Evolutionary conservation across 2,113 vertebrate species (phyloP).

Genomic region (Neolamprologus modestus): DNA sequence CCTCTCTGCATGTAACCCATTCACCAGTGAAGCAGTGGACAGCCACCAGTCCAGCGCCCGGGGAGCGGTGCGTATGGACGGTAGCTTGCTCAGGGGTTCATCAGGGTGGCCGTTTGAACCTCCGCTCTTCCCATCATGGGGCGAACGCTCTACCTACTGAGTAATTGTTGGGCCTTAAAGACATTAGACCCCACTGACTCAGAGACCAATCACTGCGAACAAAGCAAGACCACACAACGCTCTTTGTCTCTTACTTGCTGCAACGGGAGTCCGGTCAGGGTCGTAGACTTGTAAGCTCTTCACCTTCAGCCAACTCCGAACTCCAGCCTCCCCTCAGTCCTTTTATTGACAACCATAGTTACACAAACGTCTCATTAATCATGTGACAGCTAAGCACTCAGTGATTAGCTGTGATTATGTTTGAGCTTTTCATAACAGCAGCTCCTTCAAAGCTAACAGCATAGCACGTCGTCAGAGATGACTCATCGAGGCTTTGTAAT

Average conservation of each 20-base stretch:
- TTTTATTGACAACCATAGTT: background rate
- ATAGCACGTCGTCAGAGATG: background rate
- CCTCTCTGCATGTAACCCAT: background rate
- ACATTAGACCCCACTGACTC: background rate
- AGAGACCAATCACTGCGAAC: background rate
- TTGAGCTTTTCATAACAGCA: background rate
- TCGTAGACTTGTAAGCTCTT: background rate
- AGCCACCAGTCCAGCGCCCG: background rate
- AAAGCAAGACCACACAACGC: background rate
- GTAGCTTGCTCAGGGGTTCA: background rate
- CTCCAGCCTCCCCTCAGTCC: background rate
- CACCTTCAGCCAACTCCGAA: background rate
- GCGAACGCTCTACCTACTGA: background rate
- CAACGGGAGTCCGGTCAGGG: background rate
- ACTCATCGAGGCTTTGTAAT: background rate
- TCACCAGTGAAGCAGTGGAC: background rate
- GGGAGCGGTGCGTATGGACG: background rate
- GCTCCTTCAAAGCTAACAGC: background rate
- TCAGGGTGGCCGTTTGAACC: background rate
- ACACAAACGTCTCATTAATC: background rate
- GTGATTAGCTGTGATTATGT: background rate
- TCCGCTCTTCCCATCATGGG: background rate
- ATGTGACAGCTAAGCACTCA: background rate
- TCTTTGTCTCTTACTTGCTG: background rate
- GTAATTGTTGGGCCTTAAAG: background rate